Evolutionary conservation across 2,113 vertebrate genomes (phyloP).

Genomic region (Martes martes): DNA sequence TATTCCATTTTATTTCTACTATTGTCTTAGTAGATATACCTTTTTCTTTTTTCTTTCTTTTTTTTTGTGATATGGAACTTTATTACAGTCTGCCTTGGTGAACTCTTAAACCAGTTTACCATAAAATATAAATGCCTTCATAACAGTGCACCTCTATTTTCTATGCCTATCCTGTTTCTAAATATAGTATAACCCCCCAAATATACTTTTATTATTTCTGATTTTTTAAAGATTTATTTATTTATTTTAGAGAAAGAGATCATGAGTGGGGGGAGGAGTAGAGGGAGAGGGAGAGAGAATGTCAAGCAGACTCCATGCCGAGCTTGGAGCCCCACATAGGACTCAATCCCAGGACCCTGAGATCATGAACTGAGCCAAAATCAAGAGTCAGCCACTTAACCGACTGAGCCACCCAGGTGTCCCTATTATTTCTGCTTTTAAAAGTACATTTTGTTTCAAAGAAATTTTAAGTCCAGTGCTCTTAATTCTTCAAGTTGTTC

Average conservation of each 20-base stretch:
- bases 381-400: neutral
- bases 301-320: neutral
- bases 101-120: neutral
- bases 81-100: neutral
- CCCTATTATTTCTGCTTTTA: neutral
- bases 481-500: neutral
- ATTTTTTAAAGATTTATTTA: neutral
- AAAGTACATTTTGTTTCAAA: neutral
- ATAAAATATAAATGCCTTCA: neutral
- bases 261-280: neutral
- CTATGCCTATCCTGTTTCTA: neutral
- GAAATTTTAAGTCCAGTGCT: neutral
- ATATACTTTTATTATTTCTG: neutral
- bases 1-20: neutral
- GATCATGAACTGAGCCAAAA: neutral
- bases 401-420: neutral
- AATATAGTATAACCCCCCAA: neutral
- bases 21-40: neutral
- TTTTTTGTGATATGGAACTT: neutral
- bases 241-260: neutral
- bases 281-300: neutral
- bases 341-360: neutral
- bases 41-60: neutral
- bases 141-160: neutral
- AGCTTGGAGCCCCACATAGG: neutral